phyloP scores from a whole-genome alignment of 1,140 invertebrate species.

The Oncopodura yosiiana region DNA sequence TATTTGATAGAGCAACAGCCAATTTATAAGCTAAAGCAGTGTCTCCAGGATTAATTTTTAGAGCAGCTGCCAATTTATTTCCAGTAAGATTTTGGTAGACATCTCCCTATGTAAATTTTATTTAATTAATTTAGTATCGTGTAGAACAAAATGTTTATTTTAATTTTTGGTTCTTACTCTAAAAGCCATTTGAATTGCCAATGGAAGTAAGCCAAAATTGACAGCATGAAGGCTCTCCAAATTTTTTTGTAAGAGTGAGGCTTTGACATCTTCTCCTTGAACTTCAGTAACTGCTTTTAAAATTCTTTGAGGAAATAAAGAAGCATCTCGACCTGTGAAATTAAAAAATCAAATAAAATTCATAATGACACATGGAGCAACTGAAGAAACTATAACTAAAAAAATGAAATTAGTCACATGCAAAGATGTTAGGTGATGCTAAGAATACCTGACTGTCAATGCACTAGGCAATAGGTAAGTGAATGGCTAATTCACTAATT shows the following conservation, averaged over 20 bases:
- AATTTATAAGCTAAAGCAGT: constrained; percentile 17
- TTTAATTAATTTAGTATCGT: background rate
- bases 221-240: constrained; percentile 12
- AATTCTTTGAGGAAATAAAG: constrained; percentile 17
- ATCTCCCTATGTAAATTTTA: constrained; percentile 1
- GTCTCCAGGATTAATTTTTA: constrained; percentile 18
- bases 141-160: background rate
- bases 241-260: constrained; percentile 14
- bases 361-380: no score
- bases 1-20: constrained; percentile 9
- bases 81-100: constrained; percentile 6
- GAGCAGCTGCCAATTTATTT: constrained; percentile 7
- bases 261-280: constrained; percentile 27
- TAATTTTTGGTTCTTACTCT: background rate
- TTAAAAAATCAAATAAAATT: no score
- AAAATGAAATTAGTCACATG: no score
- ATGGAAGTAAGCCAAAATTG: constrained; percentile 21
- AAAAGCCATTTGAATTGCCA: constrained; percentile 19
- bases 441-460: no score
- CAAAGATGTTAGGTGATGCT: no score
- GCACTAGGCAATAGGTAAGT: no score
- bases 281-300: constrained; percentile 16
- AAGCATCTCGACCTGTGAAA: constrained; percentile 15
- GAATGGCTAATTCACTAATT: no score
- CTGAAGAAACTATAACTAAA: no score